Conservation (phyloP, 2,113 vertebrate genomes). For the Pseudorasbora parva region DNA sequence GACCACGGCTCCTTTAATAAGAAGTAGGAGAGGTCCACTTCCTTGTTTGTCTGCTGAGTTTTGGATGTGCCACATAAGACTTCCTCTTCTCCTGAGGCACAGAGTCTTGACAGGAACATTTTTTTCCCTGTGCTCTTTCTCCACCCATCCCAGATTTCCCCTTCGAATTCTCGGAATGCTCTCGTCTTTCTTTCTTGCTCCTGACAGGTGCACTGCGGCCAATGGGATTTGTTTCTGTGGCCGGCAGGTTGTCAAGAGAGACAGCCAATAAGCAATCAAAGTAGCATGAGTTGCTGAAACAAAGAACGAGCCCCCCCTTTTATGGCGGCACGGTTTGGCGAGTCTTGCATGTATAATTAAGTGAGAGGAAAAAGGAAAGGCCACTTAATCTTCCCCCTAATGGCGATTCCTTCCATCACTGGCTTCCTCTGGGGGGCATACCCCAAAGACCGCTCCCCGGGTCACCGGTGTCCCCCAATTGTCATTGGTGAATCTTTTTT, state of each 20-base stretch:
- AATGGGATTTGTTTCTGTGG: slow-evolving; percentile 90
- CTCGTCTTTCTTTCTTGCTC: slow-evolving; percentile 37
- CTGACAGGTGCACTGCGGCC: slow-evolving; percentile 85
- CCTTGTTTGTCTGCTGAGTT: slow-evolving; percentile 86
- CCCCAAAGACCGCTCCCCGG: slow-evolving; percentile 83
- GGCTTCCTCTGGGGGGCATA: slow-evolving; percentile 81
- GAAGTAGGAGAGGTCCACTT: slow-evolving; percentile 36
- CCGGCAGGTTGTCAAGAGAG: slow-evolving; percentile 91
- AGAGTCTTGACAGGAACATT: slow-evolving; percentile 89
- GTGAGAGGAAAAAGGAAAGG: slow-evolving; percentile 80
- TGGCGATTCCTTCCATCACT: slow-evolving; percentile 86
- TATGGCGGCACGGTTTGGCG: slow-evolving; percentile 70
- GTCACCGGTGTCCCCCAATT: slow-evolving; percentile 85
- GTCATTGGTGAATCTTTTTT: slow-evolving; percentile 87
- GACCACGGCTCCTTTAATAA: slow-evolving; percentile 42
- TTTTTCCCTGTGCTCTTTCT: slow-evolving; percentile 73
- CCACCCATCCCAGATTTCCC: slow-evolving; percentile 63
- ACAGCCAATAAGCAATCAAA: slow-evolving; percentile 95
- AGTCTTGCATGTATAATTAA: slow-evolving; percentile 94
- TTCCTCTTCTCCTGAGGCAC: slow-evolving; percentile 81
- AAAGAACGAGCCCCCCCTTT: slow-evolving; percentile 71
- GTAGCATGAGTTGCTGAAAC: slow-evolving; percentile 84
- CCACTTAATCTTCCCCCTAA: slow-evolving; percentile 94
- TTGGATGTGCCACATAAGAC: slow-evolving; percentile 84
- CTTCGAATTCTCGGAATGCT: neutral